Base-by-base conservation (phyloP, 1,140 invertebrate species). In the Eumaeus atala region DNA sequence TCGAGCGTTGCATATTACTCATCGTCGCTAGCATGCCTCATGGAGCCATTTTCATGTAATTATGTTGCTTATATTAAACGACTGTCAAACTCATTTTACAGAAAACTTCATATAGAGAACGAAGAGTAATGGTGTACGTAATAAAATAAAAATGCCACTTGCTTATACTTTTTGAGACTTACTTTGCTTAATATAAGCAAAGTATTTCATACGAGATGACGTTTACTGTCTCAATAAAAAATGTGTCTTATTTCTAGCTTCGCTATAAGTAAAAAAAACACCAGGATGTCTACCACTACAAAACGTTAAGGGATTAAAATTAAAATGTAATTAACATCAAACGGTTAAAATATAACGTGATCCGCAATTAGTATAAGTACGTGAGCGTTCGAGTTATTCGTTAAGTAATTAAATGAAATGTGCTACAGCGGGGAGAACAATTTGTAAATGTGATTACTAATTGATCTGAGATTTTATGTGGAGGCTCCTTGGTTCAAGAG, bases 1-100 rank as follows among this genome's bases (percentile, higher is more conserved):
- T 73, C 70, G 72, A 77, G 76, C 76, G 67, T 70, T 66, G 63
- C 75, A 72, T 77, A 80, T 82, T 74, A 75, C 76, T 81, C 80
- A 81, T 74, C 73, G 69, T 55, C 57, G 62, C 66, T 64, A 64
- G 56, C 66, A 74, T 51, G 66, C 55, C 62, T 60, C 58, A 64
- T 62, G 61, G 64, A 57, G 58, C 67, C 51, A 51, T 56, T 67
- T 66, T 59, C 61, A 54, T 62, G 62, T 67, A 72, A 70, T 69
- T 68, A 70, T 76, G 56, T 64, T 56, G 55, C 57, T 61, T 61
- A 64, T 64, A 59, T 56, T 58, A 58, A 44, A 44, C 14, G 40
- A 44, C 40, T 44, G 40, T 44, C 40, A 44, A 44, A 44, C 14
- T 16, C 6, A 28, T 28, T 28, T 28, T 28, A 28, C 21, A 28